phyloP scores from a whole-genome alignment of 37 sponge, comb jelly and placozoan genomes.

The Tethya wilhelma region DNA sequence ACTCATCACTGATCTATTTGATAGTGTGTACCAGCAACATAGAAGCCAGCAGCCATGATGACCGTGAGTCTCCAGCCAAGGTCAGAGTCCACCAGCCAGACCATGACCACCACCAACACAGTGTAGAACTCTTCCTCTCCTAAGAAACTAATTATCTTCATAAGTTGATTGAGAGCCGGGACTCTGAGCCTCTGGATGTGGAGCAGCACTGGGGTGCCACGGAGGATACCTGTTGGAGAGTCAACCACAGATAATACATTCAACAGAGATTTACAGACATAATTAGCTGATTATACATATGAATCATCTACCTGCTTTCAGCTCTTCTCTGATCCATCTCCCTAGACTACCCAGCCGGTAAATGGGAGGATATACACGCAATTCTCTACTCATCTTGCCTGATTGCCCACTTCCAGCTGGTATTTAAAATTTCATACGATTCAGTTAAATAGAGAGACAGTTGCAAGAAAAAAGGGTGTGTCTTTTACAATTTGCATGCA shows the following conservation, averaged over 20 bases:
- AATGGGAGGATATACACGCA: constrained; percentile 55
- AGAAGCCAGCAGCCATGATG: constrained; percentile 58
- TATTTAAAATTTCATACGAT: too few species aligned
- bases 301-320: constrained; percentile 11
- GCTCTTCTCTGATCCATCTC: constrained; percentile 21
- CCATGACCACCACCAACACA: constrained; percentile 23
- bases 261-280: background rate
- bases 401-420: background rate
- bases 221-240: constrained; percentile 26
- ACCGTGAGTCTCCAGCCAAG: constrained; percentile 43
- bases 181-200: constrained; percentile 43
- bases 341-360: constrained; percentile 48
- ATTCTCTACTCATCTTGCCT: background rate
- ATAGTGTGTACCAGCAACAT: constrained; percentile 5
- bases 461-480: background rate
- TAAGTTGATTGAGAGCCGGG: constrained; percentile 15
- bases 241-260: background rate
- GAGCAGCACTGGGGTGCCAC: constrained; percentile 38
- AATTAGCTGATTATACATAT: background rate
- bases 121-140: constrained; percentile 78
- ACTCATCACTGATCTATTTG: background rate
- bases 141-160: constrained; percentile 34
- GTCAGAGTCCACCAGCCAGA: constrained; percentile 46
- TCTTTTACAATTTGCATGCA: too few species aligned
- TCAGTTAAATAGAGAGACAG: background rate